Evolutionary conservation across 2,888 invertebrate genomes (phyloP), one percentile per base, ranked within the genome.

Genomic region (Resseliella maxima): DNA sequence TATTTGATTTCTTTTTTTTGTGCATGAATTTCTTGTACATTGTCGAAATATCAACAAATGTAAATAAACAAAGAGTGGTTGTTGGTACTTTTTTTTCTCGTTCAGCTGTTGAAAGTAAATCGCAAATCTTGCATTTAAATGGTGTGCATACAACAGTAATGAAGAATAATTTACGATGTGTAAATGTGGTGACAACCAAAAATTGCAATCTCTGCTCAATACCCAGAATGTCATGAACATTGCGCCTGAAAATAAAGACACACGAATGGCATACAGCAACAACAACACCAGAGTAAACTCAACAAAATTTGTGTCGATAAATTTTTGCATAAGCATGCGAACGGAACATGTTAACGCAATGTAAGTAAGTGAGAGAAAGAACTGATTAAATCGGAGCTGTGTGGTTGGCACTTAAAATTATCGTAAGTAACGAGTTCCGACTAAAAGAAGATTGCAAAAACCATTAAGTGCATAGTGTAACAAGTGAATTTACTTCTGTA

Each of bases 361-460:
- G 59, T 2, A 24, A n/a, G 59, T 24, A 24, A 24, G 27, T 21
- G 50, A 50, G 41, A 50, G 18, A 2, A 18, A 50, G 46, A 72
- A 15, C 72, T 72, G 72, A 72, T 72, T 72, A 72, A 72, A 72
- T 72, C 72, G 72, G 72, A 72, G 72, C 72, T 59, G n/a, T 50
- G 72, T 31, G 72, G 72, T 72, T 72, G 72, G 72, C 72, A 72
- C 72, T 72, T 72, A 72, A 72, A 72, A 72, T 72, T 72, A 72
- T 72, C 72, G 72, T 35, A 72, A 72, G 72, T 72, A 72, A 72
- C 72, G 72, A 72, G 72, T 72, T 72, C 72, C 72, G 72, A 72
- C 72, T 72, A 72, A 72, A 41, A 87, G 86, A 86, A 59, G 86
- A 72, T 64, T 87, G 85, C 36, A 86, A 64, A 59, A 86, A 87